Base-by-base conservation (phyloP, 1,140 invertebrate species). In the Hirudo medicinalis region DNA sequence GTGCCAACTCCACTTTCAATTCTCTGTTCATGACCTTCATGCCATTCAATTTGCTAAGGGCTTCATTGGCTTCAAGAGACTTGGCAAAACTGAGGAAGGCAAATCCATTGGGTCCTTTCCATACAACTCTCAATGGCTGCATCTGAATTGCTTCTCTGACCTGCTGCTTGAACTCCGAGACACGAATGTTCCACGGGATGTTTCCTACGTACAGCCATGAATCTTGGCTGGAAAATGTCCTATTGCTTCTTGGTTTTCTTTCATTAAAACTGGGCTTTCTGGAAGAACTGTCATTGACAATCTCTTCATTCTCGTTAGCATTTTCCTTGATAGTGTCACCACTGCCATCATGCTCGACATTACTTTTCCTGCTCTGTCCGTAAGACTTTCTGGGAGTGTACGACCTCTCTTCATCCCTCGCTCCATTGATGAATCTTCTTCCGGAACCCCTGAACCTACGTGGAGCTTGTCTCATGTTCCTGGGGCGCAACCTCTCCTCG, bases 291-390 rank as follows among this genome's bases (percentile, higher is more conserved):
- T 32, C 29, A 4, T 63, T 63, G 8, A 22, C 29, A 13, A 15
- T 22, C 22, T 63, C 29, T 13, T 13, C 20, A 6, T n/a, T 22
- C 22, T 63, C 29, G n/a, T n/a, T n/a, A n/a, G n/a, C n/a, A n/a
- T 63, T 32, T 32, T 63, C 57, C 15, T 63, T 63, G 19, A 22
- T n/a, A 20, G 57, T 63, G 29, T 63, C 57, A 6, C 57, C 57
- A n/a, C 57, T 63, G 57, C 57, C 57, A n/a, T 63, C 57, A 22
- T 63, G 57, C 22, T 63, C 29, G 57, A 63, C 57, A n/a, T 32
- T 63, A n/a, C 29, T 63, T 6, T 22, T 63, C 57, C 57, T 63
- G 43, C 43, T 49, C 43, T 49, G 43, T 17, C 43, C 43, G 13
- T 49, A 49, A 2, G 43, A 49, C 13, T 49, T 49, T 17, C 43